Evolutionary conservation across 2,888 invertebrate genomes (phyloP), one percentile per base, ranked within the genome.

Genomic region (Acronicta alni): DNA sequence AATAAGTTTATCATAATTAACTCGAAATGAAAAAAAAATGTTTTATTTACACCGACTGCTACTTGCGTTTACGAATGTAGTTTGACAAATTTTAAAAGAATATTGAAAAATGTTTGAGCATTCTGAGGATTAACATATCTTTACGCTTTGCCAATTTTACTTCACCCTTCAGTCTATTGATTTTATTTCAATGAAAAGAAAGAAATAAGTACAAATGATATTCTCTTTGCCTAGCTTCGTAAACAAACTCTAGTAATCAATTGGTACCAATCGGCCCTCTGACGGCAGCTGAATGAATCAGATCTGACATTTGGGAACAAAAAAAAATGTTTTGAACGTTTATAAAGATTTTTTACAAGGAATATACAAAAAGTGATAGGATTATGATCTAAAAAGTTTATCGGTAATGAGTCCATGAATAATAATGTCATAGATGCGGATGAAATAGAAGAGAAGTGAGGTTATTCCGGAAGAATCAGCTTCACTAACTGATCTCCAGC

Each of bases 301-400:
- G 51, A 55, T 81, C 68, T 88, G 87, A 88, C 85, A 80, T 74
- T 72, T 81, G 58, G 48, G 60, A 82, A 70, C 70, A 83, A 83
- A 79, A 83, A 83, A 79, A 81, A 72, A 77, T 73, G 74, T 77
- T 77, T 79, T 75, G 64, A 66, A 63, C 46, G 47, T 63, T 72
- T 82, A 74, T 75, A 57, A 58, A 68, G 32, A 60, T 58, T 72
- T 80, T 72, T 57, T 72, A 57, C 44, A 41, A 23, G 15, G 65
- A 56, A 42, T 64, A 61, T 67, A 73, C 59, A 66, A 61, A 67
- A 64, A 75, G 67, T 67, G 71, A 7, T 77, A 67, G 32, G 41
- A 56, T 55, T 58, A 71, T 57, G 47, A 63, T 65, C 37, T 47
- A 47, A 41, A 45, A 61, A 57, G 47, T 52, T 55, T 30, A 55